Percentiles rank a stretch among this genome's conserved stretches.
phyloP scores from a whole-genome alignment of 2,797 vertebrate species.

The Pogoniulus pusillus region DNA sequence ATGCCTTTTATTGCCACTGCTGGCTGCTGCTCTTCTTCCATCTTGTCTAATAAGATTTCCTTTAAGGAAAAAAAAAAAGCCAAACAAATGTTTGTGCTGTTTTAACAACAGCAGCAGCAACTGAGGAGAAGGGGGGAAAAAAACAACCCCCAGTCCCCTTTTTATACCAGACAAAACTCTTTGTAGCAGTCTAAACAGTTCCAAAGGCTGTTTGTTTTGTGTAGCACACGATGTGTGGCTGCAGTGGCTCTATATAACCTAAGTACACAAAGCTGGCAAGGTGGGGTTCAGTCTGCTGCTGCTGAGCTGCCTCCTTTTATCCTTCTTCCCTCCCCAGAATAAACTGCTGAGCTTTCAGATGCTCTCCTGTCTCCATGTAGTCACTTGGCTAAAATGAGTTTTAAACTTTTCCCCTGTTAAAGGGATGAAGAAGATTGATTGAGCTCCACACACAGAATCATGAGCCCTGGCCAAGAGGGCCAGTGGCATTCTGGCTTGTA shows the following conservation, averaged over 20 bases:
- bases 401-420: constrained; percentile 41
- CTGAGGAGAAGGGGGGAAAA: not conserved
- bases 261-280: not conserved
- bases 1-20: constrained; percentile 3
- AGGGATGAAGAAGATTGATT: too few relatives aligned
- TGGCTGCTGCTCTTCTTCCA: not conserved
- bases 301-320: not conserved
- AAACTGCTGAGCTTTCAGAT: constrained; percentile 46
- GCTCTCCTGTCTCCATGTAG: not conserved
- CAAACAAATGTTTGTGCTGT: not conserved
- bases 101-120: not conserved
- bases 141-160: not conserved
- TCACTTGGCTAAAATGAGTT: constrained; percentile 25
- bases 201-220: not conserved
- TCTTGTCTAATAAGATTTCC: constrained; percentile 28
- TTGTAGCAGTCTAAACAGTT: constrained; percentile 23
- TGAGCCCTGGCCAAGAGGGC: too few relatives aligned
- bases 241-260: not conserved
- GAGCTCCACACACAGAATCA: too few relatives aligned
- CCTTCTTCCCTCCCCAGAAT: not conserved
- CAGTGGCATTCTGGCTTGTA: too few relatives aligned
- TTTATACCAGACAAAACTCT: not conserved
- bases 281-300: not conserved
- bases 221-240: not conserved
- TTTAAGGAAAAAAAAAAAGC: not conserved